Evolutionary conservation across 2,113 vertebrate species (phyloP).

Genomic region (Poicephalus meyeri): DNA sequence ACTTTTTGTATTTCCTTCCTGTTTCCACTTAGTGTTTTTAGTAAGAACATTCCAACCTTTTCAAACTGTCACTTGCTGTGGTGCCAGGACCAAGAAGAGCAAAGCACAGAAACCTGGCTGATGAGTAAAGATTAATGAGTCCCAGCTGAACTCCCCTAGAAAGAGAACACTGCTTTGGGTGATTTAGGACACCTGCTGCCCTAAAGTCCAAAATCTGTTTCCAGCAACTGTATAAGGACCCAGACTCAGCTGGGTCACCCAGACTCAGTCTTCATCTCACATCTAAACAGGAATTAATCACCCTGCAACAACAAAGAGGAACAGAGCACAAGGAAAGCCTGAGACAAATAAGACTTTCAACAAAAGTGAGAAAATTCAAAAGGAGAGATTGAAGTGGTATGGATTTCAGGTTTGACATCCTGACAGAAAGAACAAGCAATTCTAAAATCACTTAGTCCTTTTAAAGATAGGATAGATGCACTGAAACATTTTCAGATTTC

Average conservation of each 20-base stretch:
- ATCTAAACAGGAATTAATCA: not conserved
- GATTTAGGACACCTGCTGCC: not conserved
- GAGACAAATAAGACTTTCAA: not conserved
- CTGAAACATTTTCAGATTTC: not conserved
- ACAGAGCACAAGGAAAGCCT: accelerated
- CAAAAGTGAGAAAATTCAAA: not conserved
- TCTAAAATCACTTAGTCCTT: not conserved
- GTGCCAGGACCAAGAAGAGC: not conserved
- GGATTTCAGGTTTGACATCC: not conserved
- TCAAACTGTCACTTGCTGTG: not conserved
- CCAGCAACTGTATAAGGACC: not conserved
- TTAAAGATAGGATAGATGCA: not conserved
- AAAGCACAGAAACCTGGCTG: not conserved
- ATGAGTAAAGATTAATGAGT: not conserved
- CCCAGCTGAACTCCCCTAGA: not conserved
- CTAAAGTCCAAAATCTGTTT: not conserved
- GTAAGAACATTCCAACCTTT: not conserved
- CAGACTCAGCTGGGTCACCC: not conserved
- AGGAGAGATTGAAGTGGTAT: not conserved
- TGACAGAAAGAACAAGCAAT: not conserved
- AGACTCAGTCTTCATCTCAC: not conserved
- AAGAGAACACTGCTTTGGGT: not conserved
- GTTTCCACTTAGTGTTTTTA: not conserved
- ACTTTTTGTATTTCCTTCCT: not conserved
- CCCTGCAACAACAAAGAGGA: not conserved